A percentile compares a stretch with the other conserved stretches of the same genome.
These are phyloP conservation scores for Austrofundulus limnaeus DNA, from an alignment of 2,113 vertebrate species.

Conservation along the genomic window DNA sequence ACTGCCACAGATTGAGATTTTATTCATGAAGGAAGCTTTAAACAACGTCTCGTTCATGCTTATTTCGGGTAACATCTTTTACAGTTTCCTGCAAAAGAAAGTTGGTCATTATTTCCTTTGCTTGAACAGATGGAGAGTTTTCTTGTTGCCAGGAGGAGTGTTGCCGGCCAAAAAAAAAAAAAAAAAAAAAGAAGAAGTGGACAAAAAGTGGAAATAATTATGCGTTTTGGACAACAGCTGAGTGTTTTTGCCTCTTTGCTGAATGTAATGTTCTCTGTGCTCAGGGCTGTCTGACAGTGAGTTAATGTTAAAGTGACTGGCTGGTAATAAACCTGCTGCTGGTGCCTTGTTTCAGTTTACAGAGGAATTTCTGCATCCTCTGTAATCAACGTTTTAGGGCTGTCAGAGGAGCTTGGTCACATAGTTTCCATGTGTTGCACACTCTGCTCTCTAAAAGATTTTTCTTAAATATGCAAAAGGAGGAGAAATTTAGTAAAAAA, in stretches of 20 bases:
- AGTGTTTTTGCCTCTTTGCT: constrained; percentile 15
- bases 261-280: constrained; percentile 15
- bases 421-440: constrained; percentile 46
- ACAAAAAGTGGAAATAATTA: constrained; percentile 46
- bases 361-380: constrained; percentile 22
- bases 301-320: constrained; percentile 31
- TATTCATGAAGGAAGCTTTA: constrained; percentile 44
- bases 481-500: constrained; percentile 23
- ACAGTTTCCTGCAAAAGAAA: constrained; percentile 48
- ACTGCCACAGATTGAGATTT: constrained; percentile 15
- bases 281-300: constrained; percentile 11
- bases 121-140: constrained; percentile 45
- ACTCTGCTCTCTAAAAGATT: constrained; percentile 52
- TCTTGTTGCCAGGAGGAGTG: constrained; percentile 45
- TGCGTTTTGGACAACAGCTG: constrained; percentile 41
- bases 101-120: constrained; percentile 57
- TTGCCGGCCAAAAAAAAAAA: constrained; percentile 26
- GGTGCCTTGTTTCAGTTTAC: constrained; percentile 15
- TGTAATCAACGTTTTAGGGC: constrained; percentile 22
- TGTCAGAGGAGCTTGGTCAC: constrained; percentile 28
- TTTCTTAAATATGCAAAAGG: constrained; percentile 59
- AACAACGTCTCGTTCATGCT: constrained; percentile 52
- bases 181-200: too few relatives aligned
- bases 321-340: constrained; percentile 40
- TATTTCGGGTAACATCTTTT: constrained; percentile 61